Base-by-base conservation (phyloP, 2,797 vertebrate genomes). In the Cryptoprocta ferox region DNA sequence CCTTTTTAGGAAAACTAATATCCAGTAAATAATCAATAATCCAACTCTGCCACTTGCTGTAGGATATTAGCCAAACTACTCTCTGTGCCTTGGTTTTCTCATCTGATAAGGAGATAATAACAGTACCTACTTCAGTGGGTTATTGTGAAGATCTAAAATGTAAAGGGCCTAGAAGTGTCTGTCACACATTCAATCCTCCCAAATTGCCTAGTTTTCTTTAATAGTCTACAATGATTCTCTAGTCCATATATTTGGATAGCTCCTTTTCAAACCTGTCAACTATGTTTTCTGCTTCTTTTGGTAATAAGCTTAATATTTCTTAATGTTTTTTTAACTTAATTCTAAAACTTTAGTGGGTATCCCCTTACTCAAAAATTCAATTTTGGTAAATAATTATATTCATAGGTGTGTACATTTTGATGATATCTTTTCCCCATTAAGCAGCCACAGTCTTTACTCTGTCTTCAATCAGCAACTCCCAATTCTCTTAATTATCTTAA, bases 251-350 rank as follows among this genome's bases (percentile, higher is more conserved):
- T 94, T 89, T 79, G 45, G 73, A 65, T 87, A 61, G 63, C 42
- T 26, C 56, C 16, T 91, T 93, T 96, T 94, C 61, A 95, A 76
- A 65, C 30, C 18, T 83, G 26, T 71, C 78, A 94, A 24, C 21
- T 91, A n/a, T 66, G 26, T 71, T 81, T 89, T 89, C 56, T 91
- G 16, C 68, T 95, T 96, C 15, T 89, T 88, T 93, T 79, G 1
- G 15, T 91, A 93, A 18, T 68, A 76, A 83, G n/a, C 3, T 73
- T 73, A 85, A 83, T 76, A 63, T 70, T 68, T 71, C 19, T 84
- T 91, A 48, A 75, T 56, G n/a, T 68, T 93, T 75, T 78, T 94
- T 94, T 76, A 86, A 94, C 19, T 71, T 94, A 71, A 93, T 76
- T 95, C 42, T 92, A 88, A 94, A 95, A 48, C 30, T 59, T 89